phyloP scores from a whole-genome alignment of 1,140 invertebrate genomes.

The Drosophila bocqueti region DNA sequence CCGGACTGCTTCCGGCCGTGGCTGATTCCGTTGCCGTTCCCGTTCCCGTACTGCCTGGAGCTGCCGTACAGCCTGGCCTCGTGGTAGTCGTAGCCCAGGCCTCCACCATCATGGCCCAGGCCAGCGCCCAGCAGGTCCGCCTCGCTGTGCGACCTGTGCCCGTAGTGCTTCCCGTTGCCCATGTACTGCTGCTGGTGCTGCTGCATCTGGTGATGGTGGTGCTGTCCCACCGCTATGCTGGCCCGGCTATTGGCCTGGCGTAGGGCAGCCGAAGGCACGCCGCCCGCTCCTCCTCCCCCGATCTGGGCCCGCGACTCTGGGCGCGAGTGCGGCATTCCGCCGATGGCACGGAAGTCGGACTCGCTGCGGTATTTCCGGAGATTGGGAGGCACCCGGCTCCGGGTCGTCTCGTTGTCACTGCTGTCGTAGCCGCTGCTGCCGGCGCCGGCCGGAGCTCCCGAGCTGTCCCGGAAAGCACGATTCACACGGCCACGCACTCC shows the following conservation, averaged over 20 bases:
- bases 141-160: constrained; percentile 84
- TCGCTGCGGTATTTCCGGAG: constrained; percentile 91
- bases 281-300: constrained; percentile 26
- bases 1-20: constrained; percentile 80
- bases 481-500: constrained; percentile 81
- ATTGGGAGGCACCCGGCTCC: constrained; percentile 86
- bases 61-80: constrained; percentile 76
- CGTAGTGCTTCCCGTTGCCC: constrained; percentile 81
- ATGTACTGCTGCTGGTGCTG: constrained; percentile 63
- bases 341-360: constrained; percentile 90
- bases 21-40: constrained; percentile 38
- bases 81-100: constrained; percentile 67
- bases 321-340: constrained; percentile 84
- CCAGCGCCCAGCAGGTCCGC: constrained; percentile 80
- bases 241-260: constrained; percentile 83
- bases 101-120: constrained; percentile 44
- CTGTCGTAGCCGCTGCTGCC: constrained; percentile 95
- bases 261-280: constrained; percentile 70
- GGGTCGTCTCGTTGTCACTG: constrained; percentile 89
- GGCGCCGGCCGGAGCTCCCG: constrained; percentile 61
- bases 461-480: constrained; percentile 81
- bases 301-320: constrained; percentile 76
- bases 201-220: constrained; percentile 61
- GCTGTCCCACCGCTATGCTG: constrained; percentile 80
- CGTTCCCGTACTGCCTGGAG: constrained; percentile 64